Evolutionary conservation across 2,888 invertebrate species (phyloP), one percentile per base, ranked within the genome.

Genomic region (Volucella inflata): DNA sequence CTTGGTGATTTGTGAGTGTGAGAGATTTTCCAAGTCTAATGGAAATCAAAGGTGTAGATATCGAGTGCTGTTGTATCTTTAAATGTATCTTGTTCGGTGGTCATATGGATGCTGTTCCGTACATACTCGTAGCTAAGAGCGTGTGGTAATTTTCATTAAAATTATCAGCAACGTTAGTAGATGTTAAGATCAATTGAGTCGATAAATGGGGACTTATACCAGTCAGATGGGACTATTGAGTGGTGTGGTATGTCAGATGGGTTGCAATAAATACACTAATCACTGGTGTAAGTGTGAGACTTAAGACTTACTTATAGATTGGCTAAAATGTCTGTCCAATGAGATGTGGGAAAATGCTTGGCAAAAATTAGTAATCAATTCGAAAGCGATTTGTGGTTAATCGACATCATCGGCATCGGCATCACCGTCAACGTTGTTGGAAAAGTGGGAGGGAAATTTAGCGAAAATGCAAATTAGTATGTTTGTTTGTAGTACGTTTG

Each of bases 61-160:
- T 72, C 71, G 46, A 42, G 50, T 14, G 57, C 62, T 79, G 65
- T 79, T 79, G 65, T 79, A 81, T 85, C 75, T 76, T 62, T 76
- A 76, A 71, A 71, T 67, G 76, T 65, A 85, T 85, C 84, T 80
- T 80, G 81, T 80, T 76, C 71, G 55, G 67, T 67, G 80, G 71
- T 84, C 67, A 40, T 74, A 46, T 62, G 38, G 17, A 11, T 30
- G 42, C 50, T 67, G 42, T 50, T 8, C 44, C n/a, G 51, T 51
- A 55, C 21, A 30, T 4, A 30, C 65, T 38, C 38, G 50, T 30
- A 30, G 64, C 53, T 85, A 60, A 38, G 62, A 85, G 71, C 76
- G 65, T 85, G 75, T 76, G 80, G 84, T 85, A 76, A 80, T 85
- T 80, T 85, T 76, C 84, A 85, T 85, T 85, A 85, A 81, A 85